Evolutionary conservation across 2,797 vertebrate genomes (phyloP).

Genomic region (Sebastes steindachneri): DNA sequence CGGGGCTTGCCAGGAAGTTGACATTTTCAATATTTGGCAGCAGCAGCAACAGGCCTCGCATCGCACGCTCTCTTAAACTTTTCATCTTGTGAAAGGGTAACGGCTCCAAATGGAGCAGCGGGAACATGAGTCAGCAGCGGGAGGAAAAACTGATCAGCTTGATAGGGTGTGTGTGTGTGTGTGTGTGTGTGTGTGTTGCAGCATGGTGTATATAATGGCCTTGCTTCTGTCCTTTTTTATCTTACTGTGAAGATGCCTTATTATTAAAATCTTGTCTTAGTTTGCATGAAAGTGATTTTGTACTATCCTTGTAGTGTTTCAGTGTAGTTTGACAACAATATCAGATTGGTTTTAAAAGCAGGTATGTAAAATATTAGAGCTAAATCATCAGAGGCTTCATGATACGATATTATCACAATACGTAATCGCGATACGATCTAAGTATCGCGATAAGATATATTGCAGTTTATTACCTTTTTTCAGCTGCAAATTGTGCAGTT

Average conservation of each 20-base stretch:
- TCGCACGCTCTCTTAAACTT: conserved; percentile 55
- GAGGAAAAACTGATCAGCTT: conserved; percentile 53
- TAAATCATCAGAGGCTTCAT: background rate
- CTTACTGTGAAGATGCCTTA: background rate
- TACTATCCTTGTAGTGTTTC: background rate
- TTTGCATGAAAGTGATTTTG: background rate
- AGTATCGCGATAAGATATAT: too few species aligned
- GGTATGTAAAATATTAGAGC: background rate
- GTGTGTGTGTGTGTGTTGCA: background rate
- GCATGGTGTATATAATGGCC: background rate
- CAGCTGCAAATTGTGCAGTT: too few species aligned
- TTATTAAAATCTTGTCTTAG: background rate
- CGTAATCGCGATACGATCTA: too few species aligned
- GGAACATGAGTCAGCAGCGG: conserved; percentile 50
- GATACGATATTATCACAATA: too few species aligned
- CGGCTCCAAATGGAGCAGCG: conserved; percentile 53
- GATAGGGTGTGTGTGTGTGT: conserved; percentile 14
- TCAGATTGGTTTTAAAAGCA: background rate
- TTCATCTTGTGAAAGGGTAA: conserved; percentile 64
- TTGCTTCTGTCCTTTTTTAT: too few species aligned
- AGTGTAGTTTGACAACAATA: background rate
- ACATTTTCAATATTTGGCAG: conserved; percentile 66
- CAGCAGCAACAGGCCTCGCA: conserved; percentile 21
- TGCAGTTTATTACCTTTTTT: too few species aligned
- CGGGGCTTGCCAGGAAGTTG: conserved; percentile 63